These are phyloP conservation scores for Notarius quadriscutis DNA, from an alignment of 2,113 vertebrate genomes.

Conservation along the genomic window DNA sequence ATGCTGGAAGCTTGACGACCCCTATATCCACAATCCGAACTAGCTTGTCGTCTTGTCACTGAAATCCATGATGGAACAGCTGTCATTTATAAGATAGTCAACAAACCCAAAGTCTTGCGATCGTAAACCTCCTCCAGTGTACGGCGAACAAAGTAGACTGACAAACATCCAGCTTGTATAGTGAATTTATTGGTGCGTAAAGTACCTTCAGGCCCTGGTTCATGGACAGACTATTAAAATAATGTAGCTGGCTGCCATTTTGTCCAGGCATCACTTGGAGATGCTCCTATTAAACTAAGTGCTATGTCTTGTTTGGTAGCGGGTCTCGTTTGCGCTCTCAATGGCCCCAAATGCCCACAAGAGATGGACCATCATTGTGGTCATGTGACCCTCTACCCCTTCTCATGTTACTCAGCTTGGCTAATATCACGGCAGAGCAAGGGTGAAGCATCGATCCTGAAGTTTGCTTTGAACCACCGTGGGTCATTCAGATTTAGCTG, in stretches of 20 bases:
- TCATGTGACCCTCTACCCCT: slow-evolving; percentile 43
- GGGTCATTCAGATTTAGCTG: not conserved
- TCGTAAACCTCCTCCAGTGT: not conserved
- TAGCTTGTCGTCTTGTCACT: not conserved
- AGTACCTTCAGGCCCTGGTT: not conserved
- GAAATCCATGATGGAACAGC: not conserved
- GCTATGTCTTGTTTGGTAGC: not conserved
- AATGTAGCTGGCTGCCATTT: not conserved
- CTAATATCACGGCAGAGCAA: slow-evolving; percentile 16
- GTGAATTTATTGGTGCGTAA: slow-evolving; percentile 26
- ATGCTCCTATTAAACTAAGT: slow-evolving; percentile 2
- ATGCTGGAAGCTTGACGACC: not conserved
- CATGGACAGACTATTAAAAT: slow-evolving; percentile 17
- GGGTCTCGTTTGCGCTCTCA: not conserved
- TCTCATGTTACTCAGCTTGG: slow-evolving; percentile 57
- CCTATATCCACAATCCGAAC: not conserved
- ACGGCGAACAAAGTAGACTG: not conserved
- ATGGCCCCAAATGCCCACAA: slow-evolving; percentile 13
- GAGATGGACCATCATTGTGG: slow-evolving; percentile 29
- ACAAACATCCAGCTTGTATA: not conserved
- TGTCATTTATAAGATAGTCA: not conserved
- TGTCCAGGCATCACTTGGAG: not conserved
- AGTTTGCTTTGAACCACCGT: not conserved
- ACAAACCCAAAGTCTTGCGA: no score
- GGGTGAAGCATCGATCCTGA: slow-evolving; percentile 52